Percentiles rank a stretch among this genome's conserved stretches.
Conservation (phyloP, 2,113 vertebrate genomes). For the Xyliphius kryptos region DNA sequence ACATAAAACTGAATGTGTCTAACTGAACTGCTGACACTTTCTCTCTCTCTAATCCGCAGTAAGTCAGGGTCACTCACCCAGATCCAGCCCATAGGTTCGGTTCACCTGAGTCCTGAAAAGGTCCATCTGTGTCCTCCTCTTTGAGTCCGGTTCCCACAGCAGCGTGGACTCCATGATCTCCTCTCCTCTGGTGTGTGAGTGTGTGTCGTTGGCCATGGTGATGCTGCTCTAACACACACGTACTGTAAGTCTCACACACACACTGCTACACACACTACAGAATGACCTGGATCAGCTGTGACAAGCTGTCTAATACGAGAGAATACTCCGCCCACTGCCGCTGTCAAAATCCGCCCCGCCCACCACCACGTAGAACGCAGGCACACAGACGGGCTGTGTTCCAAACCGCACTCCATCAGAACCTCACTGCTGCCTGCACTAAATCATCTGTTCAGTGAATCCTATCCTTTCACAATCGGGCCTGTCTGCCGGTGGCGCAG, state of each 20-base stretch:
- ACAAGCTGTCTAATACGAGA: not conserved
- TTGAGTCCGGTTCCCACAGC: slow-evolving; percentile 92
- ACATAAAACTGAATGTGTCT: too few relatives aligned
- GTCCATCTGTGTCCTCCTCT: slow-evolving; percentile 86
- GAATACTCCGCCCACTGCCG: not conserved
- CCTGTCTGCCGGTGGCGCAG: too few relatives aligned
- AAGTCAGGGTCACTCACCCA: slow-evolving; percentile 71
- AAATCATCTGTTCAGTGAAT: too few relatives aligned
- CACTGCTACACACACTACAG: not conserved
- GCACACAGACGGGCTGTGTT: not conserved
- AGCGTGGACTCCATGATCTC: slow-evolving; percentile 84
- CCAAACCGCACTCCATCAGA: not conserved
- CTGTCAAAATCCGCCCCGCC: not conserved
- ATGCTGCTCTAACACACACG: not conserved
- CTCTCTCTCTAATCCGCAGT: not conserved
- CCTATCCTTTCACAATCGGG: too few relatives aligned
- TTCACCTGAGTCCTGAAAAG: slow-evolving; percentile 76
- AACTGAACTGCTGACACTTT: not conserved
- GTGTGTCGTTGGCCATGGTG: slow-evolving; percentile 75
- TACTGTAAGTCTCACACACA: not conserved
- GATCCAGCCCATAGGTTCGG: slow-evolving; percentile 68
- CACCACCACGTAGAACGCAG: not conserved
- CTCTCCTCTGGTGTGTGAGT: slow-evolving; percentile 56
- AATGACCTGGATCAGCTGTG: not conserved
- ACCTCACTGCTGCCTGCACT: not conserved